A percentile compares a stretch with the other conserved stretches of the same genome.
phyloP scores from a whole-genome alignment of 2,797 vertebrate genomes.

The Argya squamiceps region DNA sequence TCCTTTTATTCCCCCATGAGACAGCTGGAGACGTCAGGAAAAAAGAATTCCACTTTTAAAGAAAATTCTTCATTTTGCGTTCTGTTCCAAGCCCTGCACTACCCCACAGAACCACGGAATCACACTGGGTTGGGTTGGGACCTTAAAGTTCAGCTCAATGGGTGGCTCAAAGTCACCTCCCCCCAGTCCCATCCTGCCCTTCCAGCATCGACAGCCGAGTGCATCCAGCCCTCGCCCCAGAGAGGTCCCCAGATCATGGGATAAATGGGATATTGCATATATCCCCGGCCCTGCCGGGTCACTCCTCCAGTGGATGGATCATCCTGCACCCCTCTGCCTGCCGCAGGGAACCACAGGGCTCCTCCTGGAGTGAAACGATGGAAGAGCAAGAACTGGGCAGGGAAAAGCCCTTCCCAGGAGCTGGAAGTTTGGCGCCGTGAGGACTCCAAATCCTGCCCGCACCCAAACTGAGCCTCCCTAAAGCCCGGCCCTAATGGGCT shows the following conservation, averaged over 20 bases:
- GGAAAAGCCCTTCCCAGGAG: neutral
- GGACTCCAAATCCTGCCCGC: fast-evolving
- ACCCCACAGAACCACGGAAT: too few species aligned
- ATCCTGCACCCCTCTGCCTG: fast-evolving
- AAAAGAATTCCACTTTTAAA: neutral
- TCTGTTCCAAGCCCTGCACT: neutral
- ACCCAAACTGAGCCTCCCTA: neutral
- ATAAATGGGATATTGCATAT: fast-evolving
- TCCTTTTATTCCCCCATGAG: neutral
- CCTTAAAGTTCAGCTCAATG: neutral
- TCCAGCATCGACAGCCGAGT: fast-evolving
- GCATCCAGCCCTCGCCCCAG: neutral
- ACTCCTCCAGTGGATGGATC: neutral
- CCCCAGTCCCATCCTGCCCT: neutral
- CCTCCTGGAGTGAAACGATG: neutral
- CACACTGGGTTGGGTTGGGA: neutral
- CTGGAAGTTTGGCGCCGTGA: fast-evolving
- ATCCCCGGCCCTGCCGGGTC: fast-evolving
- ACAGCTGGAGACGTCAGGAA: neutral
- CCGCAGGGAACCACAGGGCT: neutral
- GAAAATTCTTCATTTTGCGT: neutral
- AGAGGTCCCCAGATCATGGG: fast-evolving
- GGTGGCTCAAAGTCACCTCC: neutral
- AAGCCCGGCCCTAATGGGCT: neutral
- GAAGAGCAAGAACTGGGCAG: fast-evolving